phyloP scores from a whole-genome alignment of 1,140 invertebrate species.

The Drosophila ogumai region DNA sequence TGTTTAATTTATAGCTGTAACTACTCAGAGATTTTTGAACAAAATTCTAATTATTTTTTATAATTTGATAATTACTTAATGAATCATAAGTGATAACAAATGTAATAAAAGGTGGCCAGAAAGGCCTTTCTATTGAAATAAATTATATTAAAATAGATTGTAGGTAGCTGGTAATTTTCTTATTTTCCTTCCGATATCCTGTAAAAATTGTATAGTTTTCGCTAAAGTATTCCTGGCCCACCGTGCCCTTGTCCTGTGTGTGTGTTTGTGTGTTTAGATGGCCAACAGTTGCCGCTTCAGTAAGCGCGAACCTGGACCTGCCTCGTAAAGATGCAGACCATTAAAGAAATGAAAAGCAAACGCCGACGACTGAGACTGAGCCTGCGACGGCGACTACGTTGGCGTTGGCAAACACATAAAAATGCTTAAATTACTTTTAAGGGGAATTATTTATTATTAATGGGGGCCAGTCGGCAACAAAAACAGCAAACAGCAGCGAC shows the following conservation, averaged over 20 bases:
- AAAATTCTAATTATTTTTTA: background rate
- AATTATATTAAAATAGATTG: background rate
- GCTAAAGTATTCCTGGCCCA: background rate
- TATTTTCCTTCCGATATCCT: no score
- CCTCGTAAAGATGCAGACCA: constrained; percentile 78
- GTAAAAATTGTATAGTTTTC: background rate
- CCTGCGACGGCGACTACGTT: constrained; percentile 1
- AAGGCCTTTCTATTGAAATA: background rate
- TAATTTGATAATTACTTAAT: background rate
- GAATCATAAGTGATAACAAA: background rate
- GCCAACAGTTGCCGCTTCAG: constrained; percentile 70
- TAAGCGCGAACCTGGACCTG: constrained; percentile 65
- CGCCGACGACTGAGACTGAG: constrained; percentile 25
- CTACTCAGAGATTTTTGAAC: background rate
- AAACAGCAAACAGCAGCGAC: constrained; percentile 19
- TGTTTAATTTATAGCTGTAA: background rate
- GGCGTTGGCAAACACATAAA: constrained; percentile 73
- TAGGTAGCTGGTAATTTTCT: no score
- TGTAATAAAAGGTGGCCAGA: no score
- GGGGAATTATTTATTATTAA: constrained; percentile 82
- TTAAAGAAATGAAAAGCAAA: constrained; percentile 83
- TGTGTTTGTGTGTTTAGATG: constrained; percentile 26
- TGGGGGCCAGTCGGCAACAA: constrained; percentile 30
- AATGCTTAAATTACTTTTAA: constrained; percentile 82
- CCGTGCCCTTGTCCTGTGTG: constrained; percentile 9